Conservation (phyloP, 2,888 invertebrate genomes). For the Bedellia somnulentella region DNA sequence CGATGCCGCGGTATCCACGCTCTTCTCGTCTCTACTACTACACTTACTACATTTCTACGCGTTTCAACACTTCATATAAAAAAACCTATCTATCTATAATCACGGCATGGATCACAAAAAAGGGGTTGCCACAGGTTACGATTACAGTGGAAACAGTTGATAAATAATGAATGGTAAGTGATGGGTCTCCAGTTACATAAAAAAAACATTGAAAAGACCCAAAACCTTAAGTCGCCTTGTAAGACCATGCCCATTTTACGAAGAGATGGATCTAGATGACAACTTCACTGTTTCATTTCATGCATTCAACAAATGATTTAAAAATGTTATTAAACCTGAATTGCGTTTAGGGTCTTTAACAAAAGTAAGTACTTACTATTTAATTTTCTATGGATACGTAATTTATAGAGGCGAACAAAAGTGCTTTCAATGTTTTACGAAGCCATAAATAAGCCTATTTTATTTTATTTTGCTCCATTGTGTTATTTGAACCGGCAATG, state of each 20-base stretch:
- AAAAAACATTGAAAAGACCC: too few species aligned
- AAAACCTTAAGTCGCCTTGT: too few species aligned
- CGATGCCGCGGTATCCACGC: conserved; percentile 32
- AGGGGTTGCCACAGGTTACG: too few species aligned
- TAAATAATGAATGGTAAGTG: too few species aligned
- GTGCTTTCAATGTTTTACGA: conserved; percentile 13
- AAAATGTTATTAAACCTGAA: too few species aligned
- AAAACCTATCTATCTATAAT: background rate
- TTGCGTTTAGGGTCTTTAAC: background rate
- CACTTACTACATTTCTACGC: background rate
- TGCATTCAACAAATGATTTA: too few species aligned
- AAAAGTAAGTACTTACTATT: conserved; percentile 1
- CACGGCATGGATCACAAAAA: too few species aligned
- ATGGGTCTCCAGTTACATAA: too few species aligned
- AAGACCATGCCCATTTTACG: too few species aligned
- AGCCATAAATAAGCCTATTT: conserved; percentile 36
- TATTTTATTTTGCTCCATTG: conserved; percentile 44
- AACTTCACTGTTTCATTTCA: too few species aligned
- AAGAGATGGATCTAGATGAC: too few species aligned
- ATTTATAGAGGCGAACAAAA: conserved; percentile 5
- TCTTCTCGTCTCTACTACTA: background rate
- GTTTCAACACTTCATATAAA: background rate
- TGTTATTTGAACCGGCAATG: conserved; percentile 34
- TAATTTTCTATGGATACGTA: conserved; percentile 8
- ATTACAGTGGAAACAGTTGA: too few species aligned